Evolutionary conservation across 2,888 invertebrate species (phyloP).

Genomic region (Galerucella calmariensis): DNA sequence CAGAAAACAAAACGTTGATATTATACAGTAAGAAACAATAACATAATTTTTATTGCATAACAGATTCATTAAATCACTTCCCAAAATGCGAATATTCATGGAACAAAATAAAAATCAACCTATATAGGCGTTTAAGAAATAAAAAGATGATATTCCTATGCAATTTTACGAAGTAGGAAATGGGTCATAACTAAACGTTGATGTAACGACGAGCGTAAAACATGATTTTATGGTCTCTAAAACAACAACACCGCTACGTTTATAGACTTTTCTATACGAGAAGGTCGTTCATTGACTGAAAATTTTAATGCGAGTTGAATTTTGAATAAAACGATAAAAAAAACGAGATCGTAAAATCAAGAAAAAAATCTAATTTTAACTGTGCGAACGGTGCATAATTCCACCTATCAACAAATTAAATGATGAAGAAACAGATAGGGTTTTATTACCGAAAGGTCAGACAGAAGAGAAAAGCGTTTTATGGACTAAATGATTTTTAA

Average conservation of each 20-base stretch:
- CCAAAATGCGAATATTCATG: not conserved
- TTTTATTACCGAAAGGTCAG: not conserved
- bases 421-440: not conserved
- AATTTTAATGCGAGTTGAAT: slow-evolving; percentile 51
- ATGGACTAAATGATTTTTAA: no score
- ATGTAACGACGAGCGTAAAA: slow-evolving; percentile 62
- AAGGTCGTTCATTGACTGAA: slow-evolving; percentile 65
- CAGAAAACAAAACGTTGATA: not conserved
- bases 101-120: slow-evolving; percentile 14
- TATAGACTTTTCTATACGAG: slow-evolving; percentile 41
- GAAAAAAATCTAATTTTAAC: slow-evolving; percentile 6
- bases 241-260: slow-evolving; percentile 54
- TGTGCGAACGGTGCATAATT: not conserved
- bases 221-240: slow-evolving; percentile 63
- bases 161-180: slow-evolving; percentile 49
- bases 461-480: not conserved
- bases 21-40: not conserved
- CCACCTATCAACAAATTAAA: not conserved
- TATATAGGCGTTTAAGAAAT: slow-evolving; percentile 17
- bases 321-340: slow-evolving; percentile 50
- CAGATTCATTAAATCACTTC: not conserved
- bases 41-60: not conserved
- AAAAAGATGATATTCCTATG: slow-evolving; percentile 37
- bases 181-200: slow-evolving; percentile 59
- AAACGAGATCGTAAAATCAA: slow-evolving; percentile 46